phyloP scores from a whole-genome alignment of 2,888 invertebrate species.

The Microplitis deprimator region DNA sequence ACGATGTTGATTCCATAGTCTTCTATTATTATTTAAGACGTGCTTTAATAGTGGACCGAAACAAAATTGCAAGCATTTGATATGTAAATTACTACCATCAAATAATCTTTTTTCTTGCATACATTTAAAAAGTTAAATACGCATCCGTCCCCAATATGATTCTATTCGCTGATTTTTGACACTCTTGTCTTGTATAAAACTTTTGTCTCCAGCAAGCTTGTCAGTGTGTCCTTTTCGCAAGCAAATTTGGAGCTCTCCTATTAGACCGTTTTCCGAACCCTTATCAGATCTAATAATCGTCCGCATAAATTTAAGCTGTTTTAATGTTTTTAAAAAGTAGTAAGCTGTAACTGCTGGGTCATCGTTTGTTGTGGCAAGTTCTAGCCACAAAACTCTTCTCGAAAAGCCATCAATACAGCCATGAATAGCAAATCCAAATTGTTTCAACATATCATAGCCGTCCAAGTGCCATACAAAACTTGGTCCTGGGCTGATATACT shows the following conservation, averaged over 20 bases:
- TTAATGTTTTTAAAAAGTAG: conserved; percentile 38
- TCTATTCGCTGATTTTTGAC: conserved; percentile 44
- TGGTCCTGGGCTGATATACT: conserved; percentile 36
- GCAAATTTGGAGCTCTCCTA: conserved; percentile 34
- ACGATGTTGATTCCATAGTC: conserved; percentile 39
- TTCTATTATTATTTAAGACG: conserved; percentile 26
- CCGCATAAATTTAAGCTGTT: conserved; percentile 34
- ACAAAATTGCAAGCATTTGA: conserved; percentile 36
- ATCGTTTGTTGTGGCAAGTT: conserved; percentile 39
- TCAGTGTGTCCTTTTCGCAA: conserved; percentile 30
- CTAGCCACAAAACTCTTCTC: conserved; percentile 38
- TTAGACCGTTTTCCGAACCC: conserved; percentile 35
- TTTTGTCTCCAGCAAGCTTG: conserved; percentile 38
- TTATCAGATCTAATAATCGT: conserved; percentile 37
- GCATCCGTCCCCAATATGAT: conserved; percentile 41
- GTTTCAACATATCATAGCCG: conserved; percentile 45
- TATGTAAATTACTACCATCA: conserved; percentile 33
- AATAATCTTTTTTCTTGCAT: conserved; percentile 32
- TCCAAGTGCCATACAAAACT: conserved; percentile 44
- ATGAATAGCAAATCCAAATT: conserved; percentile 43
- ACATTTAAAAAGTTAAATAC: conserved; percentile 44
- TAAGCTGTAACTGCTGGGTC: conserved; percentile 28
- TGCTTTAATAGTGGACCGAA: conserved; percentile 36
- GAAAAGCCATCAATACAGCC: conserved; percentile 45
- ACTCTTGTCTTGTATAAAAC: conserved; percentile 43